These are phyloP conservation scores for Amphipoea lucens DNA, from an alignment of 2,888 invertebrate species.

Conservation along the genomic window DNA sequence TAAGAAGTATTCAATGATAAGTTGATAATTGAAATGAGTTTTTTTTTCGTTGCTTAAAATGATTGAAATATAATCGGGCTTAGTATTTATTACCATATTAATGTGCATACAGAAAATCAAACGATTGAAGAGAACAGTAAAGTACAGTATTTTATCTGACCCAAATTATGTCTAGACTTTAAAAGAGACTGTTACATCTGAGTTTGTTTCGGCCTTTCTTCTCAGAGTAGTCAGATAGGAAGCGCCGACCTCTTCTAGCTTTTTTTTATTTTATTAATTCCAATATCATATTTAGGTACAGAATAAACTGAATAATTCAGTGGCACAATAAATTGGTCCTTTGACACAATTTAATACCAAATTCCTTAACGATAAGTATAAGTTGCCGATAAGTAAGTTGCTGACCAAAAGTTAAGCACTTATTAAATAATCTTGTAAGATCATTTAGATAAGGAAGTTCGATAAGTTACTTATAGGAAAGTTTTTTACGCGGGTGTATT, in stretches of 20 bases:
- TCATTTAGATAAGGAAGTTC: constrained; percentile 29
- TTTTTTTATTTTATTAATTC: not conserved
- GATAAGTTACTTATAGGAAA: constrained; percentile 25
- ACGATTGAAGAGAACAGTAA: not conserved
- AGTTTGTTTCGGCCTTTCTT: not conserved
- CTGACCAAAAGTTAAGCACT: constrained; percentile 14
- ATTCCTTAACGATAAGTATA: constrained; percentile 28
- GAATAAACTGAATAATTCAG: not conserved
- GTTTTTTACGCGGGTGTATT: constrained; percentile 14
- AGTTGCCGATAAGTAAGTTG: constrained; percentile 20
- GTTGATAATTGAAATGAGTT: not conserved
- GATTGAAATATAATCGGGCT: not conserved
- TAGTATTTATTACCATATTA: not conserved
- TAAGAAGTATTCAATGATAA: not conserved
- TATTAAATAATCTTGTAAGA: constrained; percentile 37
- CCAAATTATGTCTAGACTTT: not conserved
- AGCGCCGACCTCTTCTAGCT: not conserved
- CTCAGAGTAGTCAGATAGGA: not conserved
- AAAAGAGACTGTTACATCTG: not conserved
- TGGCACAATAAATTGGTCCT: not conserved
- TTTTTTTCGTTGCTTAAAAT: not conserved
- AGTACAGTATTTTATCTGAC: not conserved
- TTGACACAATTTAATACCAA: not conserved
- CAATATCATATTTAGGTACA: not conserved
- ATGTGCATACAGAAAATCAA: not conserved